Conservation (phyloP, 2,113 vertebrate species). For the Lophotis ruficrista region DNA sequence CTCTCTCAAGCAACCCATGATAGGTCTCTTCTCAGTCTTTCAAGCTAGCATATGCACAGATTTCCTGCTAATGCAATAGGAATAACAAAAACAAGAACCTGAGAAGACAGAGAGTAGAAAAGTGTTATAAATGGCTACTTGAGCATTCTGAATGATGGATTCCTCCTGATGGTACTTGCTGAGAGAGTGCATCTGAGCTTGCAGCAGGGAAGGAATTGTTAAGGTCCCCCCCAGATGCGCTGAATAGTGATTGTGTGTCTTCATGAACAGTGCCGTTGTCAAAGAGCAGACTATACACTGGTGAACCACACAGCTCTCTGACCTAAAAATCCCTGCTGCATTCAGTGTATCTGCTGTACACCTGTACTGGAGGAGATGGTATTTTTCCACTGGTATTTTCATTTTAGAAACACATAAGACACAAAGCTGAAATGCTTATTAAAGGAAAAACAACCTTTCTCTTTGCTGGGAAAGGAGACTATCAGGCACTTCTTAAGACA, state of each 20-base stretch:
- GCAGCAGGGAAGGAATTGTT: not conserved
- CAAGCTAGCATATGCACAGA: constrained; percentile 40
- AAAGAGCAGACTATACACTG: fast-evolving
- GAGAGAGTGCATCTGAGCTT: fast-evolving
- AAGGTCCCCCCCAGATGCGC: not conserved
- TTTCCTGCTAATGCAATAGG: constrained; percentile 1
- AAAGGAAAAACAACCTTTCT: not conserved
- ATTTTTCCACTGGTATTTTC: not conserved
- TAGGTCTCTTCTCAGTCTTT: constrained; percentile 47
- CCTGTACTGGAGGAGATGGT: fast-evolving
- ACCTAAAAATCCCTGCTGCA: not conserved
- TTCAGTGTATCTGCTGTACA: not conserved
- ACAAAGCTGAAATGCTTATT: not conserved
- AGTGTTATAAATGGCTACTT: not conserved
- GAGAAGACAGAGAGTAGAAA: constrained; percentile 13
- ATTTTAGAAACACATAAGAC: not conserved
- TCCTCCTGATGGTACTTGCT: not conserved
- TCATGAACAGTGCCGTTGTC: not conserved
- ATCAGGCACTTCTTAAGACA: not conserved
- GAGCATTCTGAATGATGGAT: not conserved
- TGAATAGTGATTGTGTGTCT: not conserved
- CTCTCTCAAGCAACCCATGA: not conserved
- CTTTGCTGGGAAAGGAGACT: not conserved
- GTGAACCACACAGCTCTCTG: not conserved
- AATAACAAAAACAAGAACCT: constrained; percentile 44